phyloP scores from a whole-genome alignment of 2,113 vertebrate genomes.

The Agelaius phoeniceus region DNA sequence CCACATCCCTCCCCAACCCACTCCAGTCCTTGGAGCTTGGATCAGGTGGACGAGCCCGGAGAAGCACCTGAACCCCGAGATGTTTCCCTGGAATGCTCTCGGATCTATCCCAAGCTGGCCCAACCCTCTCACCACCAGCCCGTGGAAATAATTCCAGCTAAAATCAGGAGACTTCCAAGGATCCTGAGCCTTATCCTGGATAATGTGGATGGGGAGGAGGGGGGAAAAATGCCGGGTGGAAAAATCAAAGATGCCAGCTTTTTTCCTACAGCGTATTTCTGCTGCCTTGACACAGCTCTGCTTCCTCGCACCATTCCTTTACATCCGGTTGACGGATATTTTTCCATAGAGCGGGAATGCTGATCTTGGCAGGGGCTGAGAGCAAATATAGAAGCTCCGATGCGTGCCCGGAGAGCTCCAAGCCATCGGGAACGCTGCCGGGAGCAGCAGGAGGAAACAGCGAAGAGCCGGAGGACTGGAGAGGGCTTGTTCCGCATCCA shows the following conservation, averaged over 20 bases:
- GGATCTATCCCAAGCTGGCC: background rate
- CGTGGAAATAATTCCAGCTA: background rate
- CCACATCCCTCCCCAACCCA: background rate
- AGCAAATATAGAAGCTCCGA: background rate
- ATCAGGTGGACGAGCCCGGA: background rate
- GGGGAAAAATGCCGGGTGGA: background rate
- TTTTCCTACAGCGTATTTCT: rapidly evolving
- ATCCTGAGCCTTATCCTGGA: background rate
- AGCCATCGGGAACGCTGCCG: background rate
- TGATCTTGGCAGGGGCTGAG: background rate
- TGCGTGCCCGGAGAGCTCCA: background rate
- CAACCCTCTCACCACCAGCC: background rate
- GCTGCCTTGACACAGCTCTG: background rate
- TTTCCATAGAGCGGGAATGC: background rate
- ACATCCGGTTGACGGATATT: background rate
- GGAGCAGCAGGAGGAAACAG: background rate
- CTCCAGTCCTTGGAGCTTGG: background rate
- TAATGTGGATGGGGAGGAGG: background rate
- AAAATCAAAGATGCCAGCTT: background rate
- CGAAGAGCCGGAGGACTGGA: background rate
- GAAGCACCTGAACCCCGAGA: background rate
- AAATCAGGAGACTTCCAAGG: background rate
- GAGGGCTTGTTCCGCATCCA: rapidly evolving
- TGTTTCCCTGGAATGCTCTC: background rate
- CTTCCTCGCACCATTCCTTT: background rate